Base-by-base conservation (phyloP, 2,888 invertebrate genomes). In the Bembecia ichneumoniformis region DNA sequence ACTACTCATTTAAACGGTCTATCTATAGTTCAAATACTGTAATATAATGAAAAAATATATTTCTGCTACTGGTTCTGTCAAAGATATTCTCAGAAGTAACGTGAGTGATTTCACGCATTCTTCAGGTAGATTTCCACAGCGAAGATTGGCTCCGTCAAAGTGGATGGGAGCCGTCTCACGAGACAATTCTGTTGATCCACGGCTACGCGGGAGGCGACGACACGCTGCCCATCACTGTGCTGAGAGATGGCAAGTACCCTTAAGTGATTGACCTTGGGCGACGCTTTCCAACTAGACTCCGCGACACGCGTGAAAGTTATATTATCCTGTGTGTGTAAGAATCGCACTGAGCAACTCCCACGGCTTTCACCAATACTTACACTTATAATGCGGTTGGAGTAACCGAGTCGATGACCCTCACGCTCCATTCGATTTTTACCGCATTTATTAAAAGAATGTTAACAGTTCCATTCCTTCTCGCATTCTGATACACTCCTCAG, bases 141-240 rank as follows among this genome's bases (percentile, higher is more conserved):
- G 88, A 89, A n/a, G 93, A 93, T 63, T 94, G 93, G 93, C 77
- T 94, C 50, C 84, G 93, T 10, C 91, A 91, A 66, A 91, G 91
- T 60, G 88, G 89, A 13, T 94, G 92, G 89, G 91, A 94, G 61
- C 89, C 91, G 0, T 78, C 89, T 0, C 91, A 91, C 57, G 93
- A 93, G 59, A 92, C 92, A 55, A 87, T 93, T 17, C 74, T 94
- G 48, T 71, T 94, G 16, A 81, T 94, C 20, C 94, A 94, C 63
- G 94, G 94, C 1, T 94, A 94, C 68, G 94, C 93, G 0, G 94
- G 94, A 0, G 92, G 93, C 0, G 93, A 93, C 59, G 92, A 93
- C 59, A 89, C 90, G 0, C 70, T 94, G 43, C 94, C 94, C 0
- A 92, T 93, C 62, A 84, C 89, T 3, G 93, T 94, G 1, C 82